Percentiles rank a stretch among this genome's conserved stretches.
Conservation (phyloP, 2,113 vertebrate species). For the Ciconia maguari region DNA sequence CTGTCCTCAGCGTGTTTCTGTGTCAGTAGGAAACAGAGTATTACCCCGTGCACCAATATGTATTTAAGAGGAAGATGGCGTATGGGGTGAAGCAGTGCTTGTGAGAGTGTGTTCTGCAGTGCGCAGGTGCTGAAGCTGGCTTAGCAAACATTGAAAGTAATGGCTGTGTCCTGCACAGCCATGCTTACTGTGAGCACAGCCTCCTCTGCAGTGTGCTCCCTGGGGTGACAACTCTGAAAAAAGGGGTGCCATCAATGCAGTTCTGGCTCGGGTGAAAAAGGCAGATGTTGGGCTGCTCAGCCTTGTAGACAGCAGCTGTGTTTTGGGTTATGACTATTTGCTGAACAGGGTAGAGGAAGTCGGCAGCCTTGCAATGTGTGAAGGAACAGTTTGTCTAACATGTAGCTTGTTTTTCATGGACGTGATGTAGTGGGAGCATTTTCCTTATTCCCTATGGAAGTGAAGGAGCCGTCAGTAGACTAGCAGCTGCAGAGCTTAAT, state of each 20-base stretch:
- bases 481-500: not conserved
- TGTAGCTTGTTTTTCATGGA: not conserved
- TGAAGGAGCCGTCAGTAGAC: not conserved
- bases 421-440: not conserved
- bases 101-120: not conserved
- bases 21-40: not conserved
- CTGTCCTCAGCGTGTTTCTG: not conserved
- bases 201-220: not conserved
- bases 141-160: not conserved
- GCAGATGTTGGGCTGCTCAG: not conserved
- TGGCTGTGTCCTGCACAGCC: not conserved
- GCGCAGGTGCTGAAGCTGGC: not conserved
- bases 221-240: not conserved
- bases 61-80: not conserved
- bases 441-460: not conserved
- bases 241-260: rapidly evolving
- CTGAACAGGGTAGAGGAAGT: not conserved
- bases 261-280: not conserved
- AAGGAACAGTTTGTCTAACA: not conserved
- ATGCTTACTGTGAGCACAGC: rapidly evolving
- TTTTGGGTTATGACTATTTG: not conserved
- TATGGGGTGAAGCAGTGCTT: not conserved
- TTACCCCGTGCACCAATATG: not conserved
- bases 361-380: not conserved
- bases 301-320: not conserved